Percentiles rank a stretch among this genome's conserved stretches.
Conservation (phyloP, 53 echinoderm and acorn worm species). For the Henricia sp. region DNA sequence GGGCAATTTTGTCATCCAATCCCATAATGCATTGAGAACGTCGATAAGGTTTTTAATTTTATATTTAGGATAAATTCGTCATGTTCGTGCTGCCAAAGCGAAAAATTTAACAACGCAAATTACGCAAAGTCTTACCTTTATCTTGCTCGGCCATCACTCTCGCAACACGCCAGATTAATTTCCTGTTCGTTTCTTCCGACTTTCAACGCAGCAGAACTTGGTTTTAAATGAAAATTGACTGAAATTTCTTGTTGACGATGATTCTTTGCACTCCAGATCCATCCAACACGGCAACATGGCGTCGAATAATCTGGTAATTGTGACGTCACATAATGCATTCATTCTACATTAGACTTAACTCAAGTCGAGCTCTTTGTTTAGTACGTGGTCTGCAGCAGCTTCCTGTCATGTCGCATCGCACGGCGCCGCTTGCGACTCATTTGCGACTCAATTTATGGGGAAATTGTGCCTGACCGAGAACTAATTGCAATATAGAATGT, state of each 20-base stretch:
- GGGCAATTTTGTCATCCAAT: too few relatives aligned
- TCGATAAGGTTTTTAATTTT: too few relatives aligned
- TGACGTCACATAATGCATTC: conserved; percentile 5
- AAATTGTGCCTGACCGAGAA: too few relatives aligned
- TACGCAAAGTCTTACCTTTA: conserved; percentile 24
- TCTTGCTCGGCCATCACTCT: conserved; percentile 22
- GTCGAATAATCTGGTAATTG: not conserved
- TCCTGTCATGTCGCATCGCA: too few relatives aligned
- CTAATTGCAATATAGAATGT: too few relatives aligned
- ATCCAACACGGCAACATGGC: conserved; percentile 7
- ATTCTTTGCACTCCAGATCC: not conserved
- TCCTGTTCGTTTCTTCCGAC: not conserved
- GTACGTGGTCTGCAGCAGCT: too few relatives aligned
- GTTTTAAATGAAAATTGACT: not conserved
- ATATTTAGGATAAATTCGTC: too few relatives aligned
- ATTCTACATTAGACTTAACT: not conserved
- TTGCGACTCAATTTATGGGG: too few relatives aligned
- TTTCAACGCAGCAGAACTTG: not conserved
- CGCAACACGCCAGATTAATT: not conserved
- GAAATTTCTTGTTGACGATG: not conserved
- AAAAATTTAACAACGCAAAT: not conserved
- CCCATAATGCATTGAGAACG: too few relatives aligned
- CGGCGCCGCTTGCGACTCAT: too few relatives aligned
- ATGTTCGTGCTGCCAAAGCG: too few relatives aligned
- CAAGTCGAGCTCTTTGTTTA: too few relatives aligned